Percentiles rank a stretch among this genome's conserved stretches.
Evolutionary conservation across 1,140 invertebrate species (phyloP).

Genomic region (Euwallacea similis): DNA sequence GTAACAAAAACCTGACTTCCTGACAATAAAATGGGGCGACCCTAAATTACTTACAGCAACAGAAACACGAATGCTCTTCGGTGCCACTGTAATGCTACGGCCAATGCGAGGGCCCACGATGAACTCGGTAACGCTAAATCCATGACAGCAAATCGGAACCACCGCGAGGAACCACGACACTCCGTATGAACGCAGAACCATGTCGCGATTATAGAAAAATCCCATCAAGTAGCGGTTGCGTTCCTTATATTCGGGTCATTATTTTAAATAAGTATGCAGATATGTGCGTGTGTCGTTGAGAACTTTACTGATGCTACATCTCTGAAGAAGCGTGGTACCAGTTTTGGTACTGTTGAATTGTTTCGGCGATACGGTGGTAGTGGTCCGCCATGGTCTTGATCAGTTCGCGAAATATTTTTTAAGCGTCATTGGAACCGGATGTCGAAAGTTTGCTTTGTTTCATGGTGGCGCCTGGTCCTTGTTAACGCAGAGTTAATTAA

Average conservation of each 20-base stretch:
- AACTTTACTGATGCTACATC: conserved; percentile 30
- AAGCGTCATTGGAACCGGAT: conserved; percentile 2
- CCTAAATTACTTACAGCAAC: conserved; percentile 15
- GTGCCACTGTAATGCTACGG: conserved; percentile 3
- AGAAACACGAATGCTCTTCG: conserved; percentile 21
- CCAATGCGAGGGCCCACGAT: conserved; percentile 27
- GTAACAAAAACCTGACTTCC: too few species aligned
- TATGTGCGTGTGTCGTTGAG: conserved; percentile 24
- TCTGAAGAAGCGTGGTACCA: conserved; percentile 15
- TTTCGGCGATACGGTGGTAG: conserved; percentile 22
- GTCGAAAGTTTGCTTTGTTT: conserved; percentile 12
- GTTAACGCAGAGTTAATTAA: not conserved
- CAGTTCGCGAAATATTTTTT: conserved; percentile 8
- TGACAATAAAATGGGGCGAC: not conserved
- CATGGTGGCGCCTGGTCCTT: conserved; percentile 9
- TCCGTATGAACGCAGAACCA: conserved; percentile 23
- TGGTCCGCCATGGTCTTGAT: conserved; percentile 19
- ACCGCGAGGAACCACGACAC: conserved; percentile 1
- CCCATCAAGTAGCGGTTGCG: conserved; percentile 19
- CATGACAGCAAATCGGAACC: conserved; percentile 3
- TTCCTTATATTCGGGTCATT: conserved; percentile 36
- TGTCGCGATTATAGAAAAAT: conserved; percentile 35
- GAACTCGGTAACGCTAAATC: conserved; percentile 28
- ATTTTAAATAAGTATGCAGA: conserved; percentile 26
- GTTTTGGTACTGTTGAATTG: conserved; percentile 23